Base-by-base conservation (phyloP, 2,888 invertebrate species). In the Baccha elongata region DNA sequence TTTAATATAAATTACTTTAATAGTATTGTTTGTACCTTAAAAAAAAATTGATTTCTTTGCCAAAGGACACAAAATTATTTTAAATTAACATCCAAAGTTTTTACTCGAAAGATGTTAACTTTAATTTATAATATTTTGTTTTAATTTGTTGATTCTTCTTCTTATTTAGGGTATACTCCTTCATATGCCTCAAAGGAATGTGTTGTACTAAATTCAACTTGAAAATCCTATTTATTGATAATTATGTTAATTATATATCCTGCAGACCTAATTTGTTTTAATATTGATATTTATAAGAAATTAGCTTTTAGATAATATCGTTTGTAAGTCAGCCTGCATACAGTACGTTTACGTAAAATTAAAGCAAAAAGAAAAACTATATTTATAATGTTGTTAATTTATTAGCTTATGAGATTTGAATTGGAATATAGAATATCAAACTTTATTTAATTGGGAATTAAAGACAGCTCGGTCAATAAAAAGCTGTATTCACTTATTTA, bases 171-270 rank as follows among this genome's bases (percentile, higher is more conserved):
- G 42, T 58, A 50, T 58, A 21, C 26, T 76, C 46, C 48, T 11
- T 60, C 71, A 21, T 62, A 21, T 62, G 53, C 40, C 67, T 55
- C 67, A 40, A 26, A 35, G 23, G 35, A 64, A 46, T 73, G 32
- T 48, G 62, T 62, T 79, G 73, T 74, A 46, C 42, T 53, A 65
- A 67, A 67, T 67, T 48, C 40, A 72, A 65, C 37, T 37, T 21
- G 21, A 21, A 53, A 44, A 60, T 72, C 78, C 76, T 83, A 83
- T 83, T 83, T 78, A 83, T 83, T 83, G 55, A 72, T 83, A 83
- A 78, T 78, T 78, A 81, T 67, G 71, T 81, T 81, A 75, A 76
- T 67, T 81, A 60, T 71, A 53, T 53, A 67, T 40, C 58, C 64
- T 44, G 10, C 29, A 53, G 29, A 15, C 48, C 52, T 11, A 37